Percentiles rank a stretch among this genome's conserved stretches.
Conservation (phyloP, 2,113 vertebrate species). For the Tachysurus fulvidraco region DNA sequence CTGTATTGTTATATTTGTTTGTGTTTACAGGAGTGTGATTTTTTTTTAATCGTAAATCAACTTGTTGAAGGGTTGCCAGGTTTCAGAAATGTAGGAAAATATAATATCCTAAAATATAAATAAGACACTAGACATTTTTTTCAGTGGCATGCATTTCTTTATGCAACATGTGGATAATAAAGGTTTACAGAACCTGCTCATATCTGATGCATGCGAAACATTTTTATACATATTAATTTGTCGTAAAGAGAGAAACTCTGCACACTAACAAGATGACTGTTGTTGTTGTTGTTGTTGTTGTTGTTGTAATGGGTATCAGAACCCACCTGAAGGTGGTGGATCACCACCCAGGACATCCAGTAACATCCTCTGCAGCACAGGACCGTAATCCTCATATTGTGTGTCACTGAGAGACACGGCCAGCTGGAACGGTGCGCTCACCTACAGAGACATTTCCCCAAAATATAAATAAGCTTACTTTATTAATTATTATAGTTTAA, state of each 20-base stretch:
- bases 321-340: slow-evolving; percentile 36
- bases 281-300: background rate
- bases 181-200: background rate
- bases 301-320: background rate
- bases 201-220: background rate
- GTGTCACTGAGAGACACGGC: slow-evolving; percentile 68
- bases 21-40: too few relatives aligned
- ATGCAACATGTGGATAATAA: too few relatives aligned
- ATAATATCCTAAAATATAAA: too few relatives aligned
- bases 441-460: slow-evolving; percentile 52
- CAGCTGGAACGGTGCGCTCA: slow-evolving; percentile 71
- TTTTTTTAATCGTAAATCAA: too few relatives aligned
- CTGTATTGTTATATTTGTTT: too few relatives aligned
- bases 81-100: too few relatives aligned
- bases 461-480: too few relatives aligned
- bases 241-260: background rate
- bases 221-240: background rate
- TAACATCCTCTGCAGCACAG: slow-evolving; percentile 68
- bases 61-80: too few relatives aligned
- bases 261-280: background rate
- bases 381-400: slow-evolving; percentile 67
- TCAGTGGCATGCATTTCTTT: too few relatives aligned
- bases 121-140: too few relatives aligned
- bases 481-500: too few relatives aligned
- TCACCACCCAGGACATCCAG: slow-evolving; percentile 65